Percentiles rank a stretch among this genome's conserved stretches.
Conservation (phyloP, 2,113 vertebrate species). For the Poecile atricapillus region DNA sequence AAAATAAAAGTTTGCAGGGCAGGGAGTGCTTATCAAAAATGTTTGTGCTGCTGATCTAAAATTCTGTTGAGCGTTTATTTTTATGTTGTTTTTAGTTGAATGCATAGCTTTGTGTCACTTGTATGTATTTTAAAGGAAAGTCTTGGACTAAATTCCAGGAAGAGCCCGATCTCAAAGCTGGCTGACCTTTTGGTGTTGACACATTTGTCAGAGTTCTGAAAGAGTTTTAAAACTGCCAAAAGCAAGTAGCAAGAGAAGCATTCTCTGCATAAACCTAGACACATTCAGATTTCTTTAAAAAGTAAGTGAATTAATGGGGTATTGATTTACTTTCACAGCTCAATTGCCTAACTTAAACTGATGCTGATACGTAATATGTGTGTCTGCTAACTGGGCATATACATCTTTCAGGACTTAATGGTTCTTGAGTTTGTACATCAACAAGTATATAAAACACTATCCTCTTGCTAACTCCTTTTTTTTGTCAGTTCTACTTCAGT, state of each 20-base stretch:
- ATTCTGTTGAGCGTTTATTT: neutral
- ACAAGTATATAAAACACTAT: neutral
- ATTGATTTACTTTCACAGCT: neutral
- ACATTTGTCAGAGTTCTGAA: neutral
- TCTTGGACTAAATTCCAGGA: neutral
- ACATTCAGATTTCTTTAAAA: accelerated
- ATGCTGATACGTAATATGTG: neutral
- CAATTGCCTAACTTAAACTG: neutral
- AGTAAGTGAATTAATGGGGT: neutral
- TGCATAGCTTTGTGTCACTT: neutral
- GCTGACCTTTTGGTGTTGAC: neutral
- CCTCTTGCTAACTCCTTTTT: neutral
- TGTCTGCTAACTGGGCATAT: neutral
- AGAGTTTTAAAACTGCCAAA: neutral
- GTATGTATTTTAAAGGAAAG: neutral
- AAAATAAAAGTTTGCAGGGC: neutral
- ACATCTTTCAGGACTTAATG: neutral
- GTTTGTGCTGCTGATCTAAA: neutral
- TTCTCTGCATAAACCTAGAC: neutral
- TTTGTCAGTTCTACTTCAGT: neutral
- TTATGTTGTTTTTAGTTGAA: neutral
- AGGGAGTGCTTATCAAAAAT: neutral
- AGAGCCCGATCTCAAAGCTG: neutral
- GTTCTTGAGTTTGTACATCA: neutral
- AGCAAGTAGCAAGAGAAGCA: neutral